These are phyloP conservation scores for Misgurnus anguillicaudatus DNA, from an alignment of 2,113 vertebrate species.

Conservation along the genomic window DNA sequence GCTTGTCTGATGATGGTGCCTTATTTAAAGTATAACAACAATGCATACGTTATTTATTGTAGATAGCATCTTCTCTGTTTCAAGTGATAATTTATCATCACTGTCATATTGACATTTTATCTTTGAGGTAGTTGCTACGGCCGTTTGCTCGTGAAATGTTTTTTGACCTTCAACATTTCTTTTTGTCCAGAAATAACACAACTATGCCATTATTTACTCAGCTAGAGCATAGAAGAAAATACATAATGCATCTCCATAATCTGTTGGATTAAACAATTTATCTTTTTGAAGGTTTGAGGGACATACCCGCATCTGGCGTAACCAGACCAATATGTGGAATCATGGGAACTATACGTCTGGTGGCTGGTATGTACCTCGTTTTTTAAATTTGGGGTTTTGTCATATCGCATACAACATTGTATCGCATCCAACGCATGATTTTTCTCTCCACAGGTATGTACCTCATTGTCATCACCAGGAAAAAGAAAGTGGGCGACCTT, in stretches of 20 bases:
- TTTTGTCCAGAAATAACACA: background rate
- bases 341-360: conserved; percentile 92
- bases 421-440: background rate
- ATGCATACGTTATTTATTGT: too few species aligned
- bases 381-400: background rate
- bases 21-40: too few species aligned
- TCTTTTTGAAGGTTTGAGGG: conserved; percentile 82
- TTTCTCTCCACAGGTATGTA: conserved; percentile 83
- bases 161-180: background rate
- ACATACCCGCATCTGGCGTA: conserved; percentile 89
- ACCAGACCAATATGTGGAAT: conserved; percentile 91
- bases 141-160: background rate
- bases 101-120: background rate
- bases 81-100: background rate
- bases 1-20: too few species aligned
- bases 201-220: background rate
- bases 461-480: conserved; percentile 95
- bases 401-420: background rate
- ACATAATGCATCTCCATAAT: background rate
- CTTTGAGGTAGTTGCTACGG: conserved; percentile 3
- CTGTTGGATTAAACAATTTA: background rate
- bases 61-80: background rate
- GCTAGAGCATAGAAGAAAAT: background rate
- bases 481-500: conserved; percentile 90
- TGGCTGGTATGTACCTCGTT: conserved; percentile 82